Evolutionary conservation across 2,113 vertebrate genomes (phyloP), one percentile per base, ranked within the genome.

Genomic region (Caranx ignobilis): DNA sequence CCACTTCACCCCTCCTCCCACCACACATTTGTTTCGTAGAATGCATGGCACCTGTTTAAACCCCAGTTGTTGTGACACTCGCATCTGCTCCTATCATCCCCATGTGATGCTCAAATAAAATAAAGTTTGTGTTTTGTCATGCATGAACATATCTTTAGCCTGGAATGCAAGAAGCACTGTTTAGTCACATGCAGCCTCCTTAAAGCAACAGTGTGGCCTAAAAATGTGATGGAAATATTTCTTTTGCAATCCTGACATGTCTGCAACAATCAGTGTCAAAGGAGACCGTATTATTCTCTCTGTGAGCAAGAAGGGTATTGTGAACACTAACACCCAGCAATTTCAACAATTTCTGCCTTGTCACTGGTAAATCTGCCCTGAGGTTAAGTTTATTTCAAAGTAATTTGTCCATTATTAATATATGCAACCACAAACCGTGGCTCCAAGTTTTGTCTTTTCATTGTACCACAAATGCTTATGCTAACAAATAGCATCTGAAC

Each of bases 41-140:
- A 67, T 78, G 47, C 69, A 52, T 37, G 68, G 56, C 91, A 92
- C 88, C 91, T 94, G 92, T 90, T 85, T 64, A 11, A 82, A 81
- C 64, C 75, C 70, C 80, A 84, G 77, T 88, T 92, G 88, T 90
- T 65, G 65, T 74, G 67, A 78, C 79, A 65, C 35, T 31, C 11
- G 4, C 80, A 69, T 72, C 64, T 76, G 64, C 76, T 79, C 19
- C 64, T 41, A 13, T 48, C 59, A 16, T 41, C 56, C 56, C 55
- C 54, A 19, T 8, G 6, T 37, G 32, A 72, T 71, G 59, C 47
- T 32, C 34, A 5, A 71, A 43, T 32, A 18, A 67, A 52, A n/a
- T 39, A 11, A 21, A 12, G 35, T 26, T 67, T 19, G 41, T 54
- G 63, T 62, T 31, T 48, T 19, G 0, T 11, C 34, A 48, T 60